Conservation (phyloP, 2,888 invertebrate species). For the Stenurella melanura region DNA sequence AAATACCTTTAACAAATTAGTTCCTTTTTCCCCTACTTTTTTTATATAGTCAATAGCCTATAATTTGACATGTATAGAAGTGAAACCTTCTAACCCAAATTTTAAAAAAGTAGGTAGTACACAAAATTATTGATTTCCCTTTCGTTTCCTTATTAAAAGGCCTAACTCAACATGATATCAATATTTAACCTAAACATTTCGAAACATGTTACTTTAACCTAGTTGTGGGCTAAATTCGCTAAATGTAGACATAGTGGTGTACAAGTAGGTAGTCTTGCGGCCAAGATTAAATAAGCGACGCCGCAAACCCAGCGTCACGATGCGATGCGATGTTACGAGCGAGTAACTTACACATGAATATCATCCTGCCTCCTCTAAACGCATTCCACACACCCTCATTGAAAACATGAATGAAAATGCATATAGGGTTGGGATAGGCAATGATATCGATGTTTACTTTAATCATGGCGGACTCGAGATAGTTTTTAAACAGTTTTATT, state of each 20-base stretch:
- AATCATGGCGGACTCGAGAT: slow-evolving; percentile 39
- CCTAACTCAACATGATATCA: slow-evolving; percentile 4
- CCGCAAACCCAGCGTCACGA: slow-evolving; percentile 54
- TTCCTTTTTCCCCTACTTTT: too few relatives aligned
- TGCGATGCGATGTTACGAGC: slow-evolving; percentile 45
- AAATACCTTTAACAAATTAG: too few relatives aligned
- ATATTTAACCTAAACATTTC: slow-evolving; percentile 6
- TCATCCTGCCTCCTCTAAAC: slow-evolving; percentile 37
- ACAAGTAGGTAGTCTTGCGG: slow-evolving; percentile 55
- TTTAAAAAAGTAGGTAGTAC: too few relatives aligned
- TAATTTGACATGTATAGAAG: too few relatives aligned
- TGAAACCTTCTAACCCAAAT: too few relatives aligned
- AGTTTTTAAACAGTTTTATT: neutral
- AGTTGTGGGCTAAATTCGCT: slow-evolving; percentile 42
- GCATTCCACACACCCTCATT: slow-evolving; percentile 51
- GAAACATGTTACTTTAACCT: slow-evolving; percentile 36
- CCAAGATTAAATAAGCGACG: slow-evolving; percentile 55
- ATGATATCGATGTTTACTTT: slow-evolving; percentile 48
- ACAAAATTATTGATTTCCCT: too few relatives aligned
- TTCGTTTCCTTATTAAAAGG: neutral
- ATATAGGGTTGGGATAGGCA: slow-evolving; percentile 53
- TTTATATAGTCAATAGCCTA: too few relatives aligned
- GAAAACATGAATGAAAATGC: slow-evolving; percentile 57
- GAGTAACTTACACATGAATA: slow-evolving; percentile 40
- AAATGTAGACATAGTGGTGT: slow-evolving; percentile 48